Conservation (phyloP, 2,113 vertebrate genomes). For the Lagenorhynchus albirostris region DNA sequence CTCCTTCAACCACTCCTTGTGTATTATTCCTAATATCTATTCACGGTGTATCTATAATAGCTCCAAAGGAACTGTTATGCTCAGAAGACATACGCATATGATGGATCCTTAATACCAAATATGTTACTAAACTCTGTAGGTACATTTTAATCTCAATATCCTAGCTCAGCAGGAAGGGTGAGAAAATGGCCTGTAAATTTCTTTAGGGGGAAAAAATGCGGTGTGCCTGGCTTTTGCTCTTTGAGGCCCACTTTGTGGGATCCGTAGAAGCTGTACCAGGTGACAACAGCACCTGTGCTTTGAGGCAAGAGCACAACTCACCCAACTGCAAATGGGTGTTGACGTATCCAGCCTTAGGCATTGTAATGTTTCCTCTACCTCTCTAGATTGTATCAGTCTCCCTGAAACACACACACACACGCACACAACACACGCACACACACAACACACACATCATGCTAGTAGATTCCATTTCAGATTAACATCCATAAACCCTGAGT, state of each 20-base stretch:
- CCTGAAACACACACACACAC: background rate
- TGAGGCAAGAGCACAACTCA: background rate
- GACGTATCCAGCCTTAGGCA: background rate
- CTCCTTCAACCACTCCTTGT: constrained; percentile 58
- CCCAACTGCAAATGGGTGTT: background rate
- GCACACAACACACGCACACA: background rate
- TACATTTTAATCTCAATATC: constrained; percentile 66
- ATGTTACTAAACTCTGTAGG: constrained; percentile 43
- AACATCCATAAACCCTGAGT: background rate
- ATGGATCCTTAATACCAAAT: constrained; percentile 24
- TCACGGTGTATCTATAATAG: constrained; percentile 56
- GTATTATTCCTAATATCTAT: constrained; percentile 69
- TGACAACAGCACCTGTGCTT: background rate
- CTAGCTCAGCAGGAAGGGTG: constrained; percentile 40
- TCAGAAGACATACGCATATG: background rate
- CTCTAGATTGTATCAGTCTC: background rate
- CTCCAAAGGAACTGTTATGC: constrained; percentile 63
- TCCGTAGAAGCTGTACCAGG: background rate
- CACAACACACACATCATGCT: background rate
- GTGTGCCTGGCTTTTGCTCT: background rate
- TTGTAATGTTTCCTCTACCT: background rate
- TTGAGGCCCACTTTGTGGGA: background rate
- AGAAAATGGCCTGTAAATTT: constrained; percentile 60
- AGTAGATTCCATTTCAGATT: background rate
- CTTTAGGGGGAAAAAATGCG: constrained; percentile 37